phyloP scores from a whole-genome alignment of 1,140 invertebrate genomes.

The Rhyzopertha dominica region DNA sequence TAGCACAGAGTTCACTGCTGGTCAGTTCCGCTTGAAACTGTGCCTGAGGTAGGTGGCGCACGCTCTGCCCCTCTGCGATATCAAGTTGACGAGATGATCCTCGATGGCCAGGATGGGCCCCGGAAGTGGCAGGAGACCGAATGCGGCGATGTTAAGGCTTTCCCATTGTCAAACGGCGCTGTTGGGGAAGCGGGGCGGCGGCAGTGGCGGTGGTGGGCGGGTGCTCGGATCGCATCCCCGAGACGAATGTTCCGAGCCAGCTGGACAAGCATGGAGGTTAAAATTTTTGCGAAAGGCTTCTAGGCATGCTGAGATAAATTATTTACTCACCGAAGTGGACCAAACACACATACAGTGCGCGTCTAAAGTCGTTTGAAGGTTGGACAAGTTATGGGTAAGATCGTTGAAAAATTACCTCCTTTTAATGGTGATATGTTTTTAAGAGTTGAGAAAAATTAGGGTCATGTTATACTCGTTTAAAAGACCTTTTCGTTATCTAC shows the following conservation, averaged over 20 bases:
- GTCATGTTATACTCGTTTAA: no score
- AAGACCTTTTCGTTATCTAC: no score
- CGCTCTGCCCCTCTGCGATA: slow-evolving; percentile 49
- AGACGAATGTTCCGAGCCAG: slow-evolving; percentile 41
- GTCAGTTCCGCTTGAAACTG: slow-evolving; percentile 43
- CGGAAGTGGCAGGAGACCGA: slow-evolving; percentile 45
- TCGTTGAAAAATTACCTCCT: no score
- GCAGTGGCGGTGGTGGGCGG: slow-evolving; percentile 58
- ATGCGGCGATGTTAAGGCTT: slow-evolving; percentile 51
- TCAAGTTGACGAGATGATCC: slow-evolving; percentile 50
- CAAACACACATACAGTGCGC: no score
- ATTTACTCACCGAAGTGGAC: no score
- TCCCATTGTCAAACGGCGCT: slow-evolving; percentile 64
- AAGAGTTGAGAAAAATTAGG: no score
- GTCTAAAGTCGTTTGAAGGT: not conserved
- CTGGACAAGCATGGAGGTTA: no score
- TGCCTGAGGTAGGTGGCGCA: slow-evolving; percentile 49
- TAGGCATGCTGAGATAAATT: no score
- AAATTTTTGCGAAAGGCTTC: no score
- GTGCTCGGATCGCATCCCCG: slow-evolving; percentile 33
- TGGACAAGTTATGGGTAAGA: no score
- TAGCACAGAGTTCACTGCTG: no score
- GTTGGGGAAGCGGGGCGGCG: slow-evolving; percentile 60
- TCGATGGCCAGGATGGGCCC: slow-evolving; percentile 47
- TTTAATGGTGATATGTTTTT: no score